Conservation (phyloP, 92 coral and sea anemone species). For the Epizoanthus illoricatus region DNA sequence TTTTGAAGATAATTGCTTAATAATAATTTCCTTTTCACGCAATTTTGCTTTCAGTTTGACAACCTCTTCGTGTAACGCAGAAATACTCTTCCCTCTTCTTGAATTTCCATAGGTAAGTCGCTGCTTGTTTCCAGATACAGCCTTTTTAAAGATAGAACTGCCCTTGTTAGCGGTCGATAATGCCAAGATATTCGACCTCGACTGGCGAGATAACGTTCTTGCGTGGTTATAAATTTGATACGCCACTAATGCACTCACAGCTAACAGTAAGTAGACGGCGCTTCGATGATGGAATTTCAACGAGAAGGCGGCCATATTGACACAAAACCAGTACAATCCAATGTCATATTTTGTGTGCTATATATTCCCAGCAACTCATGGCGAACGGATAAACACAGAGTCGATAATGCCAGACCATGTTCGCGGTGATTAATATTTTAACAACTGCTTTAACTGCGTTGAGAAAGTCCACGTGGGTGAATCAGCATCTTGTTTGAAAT, state of each 20-base stretch:
- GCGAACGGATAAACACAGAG: background rate
- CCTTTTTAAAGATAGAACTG: background rate
- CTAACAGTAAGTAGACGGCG: conserved; percentile 50
- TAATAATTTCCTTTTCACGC: conserved; percentile 38
- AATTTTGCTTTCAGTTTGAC: conserved; percentile 51
- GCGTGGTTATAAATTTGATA: conserved; percentile 65
- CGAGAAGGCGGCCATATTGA: conserved; percentile 68
- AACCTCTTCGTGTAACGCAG: conserved; percentile 44
- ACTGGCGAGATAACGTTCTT: conserved; percentile 15
- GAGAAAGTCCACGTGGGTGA: conserved; percentile 32
- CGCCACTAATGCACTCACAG: conserved; percentile 43
- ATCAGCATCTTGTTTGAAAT: conserved; percentile 2
- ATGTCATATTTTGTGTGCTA: conserved; percentile 13
- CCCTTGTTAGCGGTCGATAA: conserved; percentile 9
- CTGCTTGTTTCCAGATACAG: conserved; percentile 4
- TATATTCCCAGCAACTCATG: background rate
- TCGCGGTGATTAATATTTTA: conserved; percentile 31
- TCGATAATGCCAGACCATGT: background rate
- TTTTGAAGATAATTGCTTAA: conserved; percentile 48
- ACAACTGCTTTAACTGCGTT: conserved; percentile 11
- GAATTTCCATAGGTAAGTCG: background rate
- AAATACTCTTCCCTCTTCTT: conserved; percentile 17
- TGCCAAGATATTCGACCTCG: conserved; percentile 9
- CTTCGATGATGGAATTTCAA: conserved; percentile 69
- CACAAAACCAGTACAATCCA: background rate